Evolutionary conservation across 2,113 vertebrate genomes (phyloP).

Genomic region (Nipponia nippon): DNA sequence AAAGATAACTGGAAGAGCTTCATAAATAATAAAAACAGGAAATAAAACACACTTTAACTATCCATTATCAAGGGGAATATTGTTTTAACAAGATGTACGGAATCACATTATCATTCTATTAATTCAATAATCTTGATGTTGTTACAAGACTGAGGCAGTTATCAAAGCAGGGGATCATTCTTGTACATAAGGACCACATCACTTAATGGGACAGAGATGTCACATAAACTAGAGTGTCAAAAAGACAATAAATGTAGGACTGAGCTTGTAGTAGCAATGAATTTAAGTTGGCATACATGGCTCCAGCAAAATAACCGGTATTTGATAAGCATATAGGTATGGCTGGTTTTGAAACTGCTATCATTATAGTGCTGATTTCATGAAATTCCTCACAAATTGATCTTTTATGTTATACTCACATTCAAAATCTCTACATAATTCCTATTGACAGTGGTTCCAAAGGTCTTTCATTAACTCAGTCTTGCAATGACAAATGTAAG

Average conservation of each 20-base stretch:
- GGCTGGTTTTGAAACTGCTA: not conserved
- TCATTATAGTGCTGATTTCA: not conserved
- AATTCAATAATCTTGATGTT: constrained; percentile 49
- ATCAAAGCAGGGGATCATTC: constrained; percentile 18
- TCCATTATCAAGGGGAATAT: not conserved
- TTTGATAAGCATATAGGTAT: not conserved
- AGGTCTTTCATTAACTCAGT: not conserved
- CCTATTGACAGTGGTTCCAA: not conserved
- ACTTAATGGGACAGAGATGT: constrained; percentile 15
- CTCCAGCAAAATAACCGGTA: not conserved
- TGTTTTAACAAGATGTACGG: constrained; percentile 17
- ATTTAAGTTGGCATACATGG: not conserved
- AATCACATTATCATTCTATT: constrained; percentile 36
- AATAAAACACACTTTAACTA: not conserved
- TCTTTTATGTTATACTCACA: not conserved
- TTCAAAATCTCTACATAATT: not conserved
- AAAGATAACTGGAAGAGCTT: not conserved
- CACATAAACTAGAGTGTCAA: not conserved
- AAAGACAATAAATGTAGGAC: not conserved
- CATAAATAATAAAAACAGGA: not conserved
- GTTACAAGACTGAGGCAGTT: constrained; percentile 30
- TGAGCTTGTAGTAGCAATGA: not conserved
- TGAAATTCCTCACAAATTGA: not conserved
- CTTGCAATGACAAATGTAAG: not conserved
- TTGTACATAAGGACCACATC: not conserved